phyloP scores from a whole-genome alignment of 2,888 invertebrate genomes.

The Rotaria macrura region DNA sequence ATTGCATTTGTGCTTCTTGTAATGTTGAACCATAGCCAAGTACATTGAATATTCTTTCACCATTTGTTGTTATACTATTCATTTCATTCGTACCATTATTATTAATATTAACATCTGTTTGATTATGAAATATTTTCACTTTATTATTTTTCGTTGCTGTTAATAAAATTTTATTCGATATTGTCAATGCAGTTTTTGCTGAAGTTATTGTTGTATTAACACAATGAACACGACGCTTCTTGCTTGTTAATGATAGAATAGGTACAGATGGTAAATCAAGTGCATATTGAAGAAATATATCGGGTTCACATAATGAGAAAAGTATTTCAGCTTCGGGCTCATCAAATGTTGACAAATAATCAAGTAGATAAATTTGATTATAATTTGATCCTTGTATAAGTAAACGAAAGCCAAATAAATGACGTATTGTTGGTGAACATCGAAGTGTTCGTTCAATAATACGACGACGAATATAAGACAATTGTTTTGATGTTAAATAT shows the following conservation, averaged over 20 bases:
- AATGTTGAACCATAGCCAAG: background rate
- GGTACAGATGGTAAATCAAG: background rate
- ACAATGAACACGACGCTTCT: background rate
- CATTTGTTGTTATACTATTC: background rate
- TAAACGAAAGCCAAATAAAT: conserved; percentile 13
- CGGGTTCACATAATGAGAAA: background rate
- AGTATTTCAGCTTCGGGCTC: background rate
- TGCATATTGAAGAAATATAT: background rate
- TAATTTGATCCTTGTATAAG: background rate
- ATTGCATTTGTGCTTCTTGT: background rate
- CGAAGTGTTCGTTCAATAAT: background rate
- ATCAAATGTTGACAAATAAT: background rate
- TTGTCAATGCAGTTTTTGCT: background rate
- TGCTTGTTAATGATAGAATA: background rate
- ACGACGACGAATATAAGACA: background rate
- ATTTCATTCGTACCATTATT: background rate
- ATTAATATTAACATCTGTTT: background rate
- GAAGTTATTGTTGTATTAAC: conserved; percentile 13
- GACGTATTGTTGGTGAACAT: background rate
- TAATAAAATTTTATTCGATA: background rate
- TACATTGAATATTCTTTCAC: conserved; percentile 1
- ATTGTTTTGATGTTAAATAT: background rate
- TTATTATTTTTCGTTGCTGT: background rate
- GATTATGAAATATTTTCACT: conserved; percentile 7
- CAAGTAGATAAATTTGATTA: background rate